A percentile compares a stretch with the other conserved stretches of the same genome.
Evolutionary conservation across 2,113 vertebrate genomes (phyloP).

Genomic region (Terrapene triunguis): DNA sequence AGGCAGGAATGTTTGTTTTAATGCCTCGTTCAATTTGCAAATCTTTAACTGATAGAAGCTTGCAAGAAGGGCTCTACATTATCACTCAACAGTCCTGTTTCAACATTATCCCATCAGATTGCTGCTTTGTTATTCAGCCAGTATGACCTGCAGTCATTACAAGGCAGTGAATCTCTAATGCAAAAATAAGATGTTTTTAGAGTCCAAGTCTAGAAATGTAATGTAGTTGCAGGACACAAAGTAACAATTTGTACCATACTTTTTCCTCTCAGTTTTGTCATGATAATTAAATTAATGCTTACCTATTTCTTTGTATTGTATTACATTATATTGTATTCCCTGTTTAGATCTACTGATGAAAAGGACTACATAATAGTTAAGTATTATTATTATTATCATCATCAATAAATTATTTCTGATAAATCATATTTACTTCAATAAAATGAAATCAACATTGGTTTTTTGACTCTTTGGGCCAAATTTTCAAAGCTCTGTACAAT

Average conservation of each 20-base stretch:
- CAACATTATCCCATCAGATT: conserved; percentile 15
- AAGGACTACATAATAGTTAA: neutral
- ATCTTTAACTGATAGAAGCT: neutral
- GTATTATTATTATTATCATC: neutral
- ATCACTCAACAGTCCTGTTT: conserved; percentile 3
- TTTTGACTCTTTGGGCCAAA: neutral
- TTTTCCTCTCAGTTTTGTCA: neutral
- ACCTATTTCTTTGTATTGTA: neutral
- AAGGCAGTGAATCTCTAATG: conserved; percentile 6
- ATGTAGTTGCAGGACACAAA: conserved; percentile 33
- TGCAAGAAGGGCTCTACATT: neutral
- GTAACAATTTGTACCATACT: conserved; percentile 18
- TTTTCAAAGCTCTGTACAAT: neutral
- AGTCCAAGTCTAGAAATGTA: conserved; percentile 6
- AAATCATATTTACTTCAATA: neutral
- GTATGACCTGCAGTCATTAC: conserved; percentile 26
- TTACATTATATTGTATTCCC: neutral
- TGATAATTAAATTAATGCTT: conserved; percentile 19
- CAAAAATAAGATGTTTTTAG: conserved; percentile 23
- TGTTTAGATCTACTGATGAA: neutral
- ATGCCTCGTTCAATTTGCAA: conserved; percentile 24
- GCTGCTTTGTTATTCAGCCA: conserved; percentile 36
- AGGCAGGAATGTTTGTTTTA: conserved; percentile 17
- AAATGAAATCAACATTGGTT: neutral
- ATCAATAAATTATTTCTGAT: neutral